phyloP scores from a whole-genome alignment of 2,113 vertebrate genomes.

The Gasterosteus aculeatus region DNA sequence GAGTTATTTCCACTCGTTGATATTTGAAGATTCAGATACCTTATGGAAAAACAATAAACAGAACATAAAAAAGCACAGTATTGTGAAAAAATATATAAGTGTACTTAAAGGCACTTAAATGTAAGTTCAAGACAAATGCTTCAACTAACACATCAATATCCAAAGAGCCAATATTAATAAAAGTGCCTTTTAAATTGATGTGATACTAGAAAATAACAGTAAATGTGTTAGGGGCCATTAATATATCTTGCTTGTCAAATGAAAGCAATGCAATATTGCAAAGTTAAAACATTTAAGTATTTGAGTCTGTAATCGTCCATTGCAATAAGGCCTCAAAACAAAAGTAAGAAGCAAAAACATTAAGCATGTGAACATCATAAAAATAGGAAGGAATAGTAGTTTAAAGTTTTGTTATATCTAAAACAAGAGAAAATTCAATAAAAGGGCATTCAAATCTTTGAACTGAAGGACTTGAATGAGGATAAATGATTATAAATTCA shows the following conservation, averaged over 20 bases:
- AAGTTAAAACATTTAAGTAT: too few species aligned
- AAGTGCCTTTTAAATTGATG: background rate
- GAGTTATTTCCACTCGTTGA: constrained; percentile 16
- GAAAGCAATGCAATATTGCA: background rate
- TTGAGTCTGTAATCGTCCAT: background rate
- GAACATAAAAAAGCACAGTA: background rate
- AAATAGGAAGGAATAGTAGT: background rate
- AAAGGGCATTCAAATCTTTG: background rate
- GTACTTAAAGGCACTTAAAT: constrained; percentile 1
- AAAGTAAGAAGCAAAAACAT: constrained; percentile 11
- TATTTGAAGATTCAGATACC: constrained; percentile 10
- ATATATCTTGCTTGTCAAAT: background rate
- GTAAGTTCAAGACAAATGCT: constrained; percentile 2
- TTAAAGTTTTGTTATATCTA: constrained; percentile 2
- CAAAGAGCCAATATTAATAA: background rate
- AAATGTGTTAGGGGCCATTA: background rate
- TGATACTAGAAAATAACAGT: background rate
- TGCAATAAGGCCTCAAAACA: background rate
- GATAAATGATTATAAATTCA: constrained; percentile 7
- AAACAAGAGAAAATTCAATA: constrained; percentile 6
- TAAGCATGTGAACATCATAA: constrained; percentile 19
- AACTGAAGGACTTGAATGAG: background rate
- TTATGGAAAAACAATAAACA: constrained; percentile 14
- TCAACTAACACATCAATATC: background rate
- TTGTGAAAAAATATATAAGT: background rate